These are phyloP conservation scores for Merodon equestris DNA, from an alignment of 2,888 invertebrate species.

Conservation along the genomic window DNA sequence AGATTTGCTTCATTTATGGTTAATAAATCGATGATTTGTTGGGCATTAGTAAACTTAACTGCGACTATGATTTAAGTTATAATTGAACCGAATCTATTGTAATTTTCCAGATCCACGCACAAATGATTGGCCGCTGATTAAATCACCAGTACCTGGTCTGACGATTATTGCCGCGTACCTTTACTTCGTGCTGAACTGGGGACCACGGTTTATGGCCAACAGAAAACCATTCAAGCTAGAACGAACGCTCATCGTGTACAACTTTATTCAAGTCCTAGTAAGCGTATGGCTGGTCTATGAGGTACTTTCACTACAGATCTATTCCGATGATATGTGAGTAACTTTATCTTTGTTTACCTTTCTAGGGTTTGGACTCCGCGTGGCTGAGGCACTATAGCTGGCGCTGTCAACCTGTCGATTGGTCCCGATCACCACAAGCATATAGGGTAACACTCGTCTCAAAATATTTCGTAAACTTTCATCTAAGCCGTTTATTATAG, in stretches of 20 bases:
- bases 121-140: slow-evolving; percentile 84
- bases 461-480: not conserved
- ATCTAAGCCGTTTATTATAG: slow-evolving; percentile 74
- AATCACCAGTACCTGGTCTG: slow-evolving; percentile 84
- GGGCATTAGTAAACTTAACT: too few species aligned
- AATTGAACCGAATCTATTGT: too few species aligned
- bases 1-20: too few species aligned
- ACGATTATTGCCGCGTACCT: slow-evolving; percentile 85
- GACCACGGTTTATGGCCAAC: slow-evolving; percentile 92
- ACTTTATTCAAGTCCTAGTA: slow-evolving; percentile 91
- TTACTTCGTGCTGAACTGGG: slow-evolving; percentile 87
- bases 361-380: slow-evolving; percentile 85
- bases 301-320: slow-evolving; percentile 61
- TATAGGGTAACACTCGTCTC: slow-evolving; percentile 83
- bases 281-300: slow-evolving; percentile 87
- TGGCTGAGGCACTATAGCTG: slow-evolving; percentile 92
- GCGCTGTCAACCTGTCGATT: slow-evolving; percentile 95
- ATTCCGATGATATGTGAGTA: not conserved
- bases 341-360: not conserved
- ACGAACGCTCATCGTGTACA: slow-evolving; percentile 89
- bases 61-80: too few species aligned
- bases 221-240: slow-evolving; percentile 90
- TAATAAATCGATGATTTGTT: too few species aligned
- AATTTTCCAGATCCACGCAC: slow-evolving; percentile 82
- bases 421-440: slow-evolving; percentile 86